These are phyloP conservation scores for Sesamia nonagrioides DNA, from an alignment of 1,140 invertebrate species.

Conservation along the genomic window DNA sequence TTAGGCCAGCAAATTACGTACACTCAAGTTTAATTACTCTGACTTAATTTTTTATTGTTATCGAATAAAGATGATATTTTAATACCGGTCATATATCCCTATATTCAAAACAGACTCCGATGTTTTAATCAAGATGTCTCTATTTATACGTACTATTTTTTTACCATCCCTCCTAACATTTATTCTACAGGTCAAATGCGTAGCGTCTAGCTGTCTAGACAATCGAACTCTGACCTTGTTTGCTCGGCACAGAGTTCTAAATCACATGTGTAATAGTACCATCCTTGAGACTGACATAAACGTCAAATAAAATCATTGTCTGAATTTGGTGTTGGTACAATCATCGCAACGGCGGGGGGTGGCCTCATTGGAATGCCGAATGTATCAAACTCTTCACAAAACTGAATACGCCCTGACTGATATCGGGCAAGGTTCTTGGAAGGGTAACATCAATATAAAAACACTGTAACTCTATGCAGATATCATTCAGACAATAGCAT, in stretches of 20 bases:
- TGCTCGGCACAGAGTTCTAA: constrained; percentile 14
- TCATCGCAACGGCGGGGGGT: constrained; percentile 55
- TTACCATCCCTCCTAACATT: constrained; percentile 21
- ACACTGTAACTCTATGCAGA: constrained; percentile 48
- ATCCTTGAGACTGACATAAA: constrained; percentile 46
- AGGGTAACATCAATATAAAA: constrained; percentile 59
- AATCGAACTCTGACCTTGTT: constrained; percentile 41
- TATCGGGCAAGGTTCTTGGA: constrained; percentile 57
- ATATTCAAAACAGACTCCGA: not conserved
- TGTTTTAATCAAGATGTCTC: not conserved
- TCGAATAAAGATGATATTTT: not conserved
- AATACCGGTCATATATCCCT: not conserved
- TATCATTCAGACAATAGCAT: constrained; percentile 57
- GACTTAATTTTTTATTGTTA: not conserved
- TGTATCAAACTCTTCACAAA: constrained; percentile 48
- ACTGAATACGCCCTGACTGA: constrained; percentile 52
- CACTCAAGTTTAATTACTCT: not conserved
- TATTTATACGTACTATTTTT: constrained; percentile 6
- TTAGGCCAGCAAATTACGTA: not conserved
- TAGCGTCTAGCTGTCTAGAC: not conserved
- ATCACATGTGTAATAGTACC: not conserved
- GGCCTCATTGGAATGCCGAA: constrained; percentile 56
- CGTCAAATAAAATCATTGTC: constrained; percentile 49
- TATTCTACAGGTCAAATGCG: constrained; percentile 12
- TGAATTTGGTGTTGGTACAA: constrained; percentile 48